Evolutionary conservation across 2,797 vertebrate genomes (phyloP).

Genomic region (Prionace glauca): DNA sequence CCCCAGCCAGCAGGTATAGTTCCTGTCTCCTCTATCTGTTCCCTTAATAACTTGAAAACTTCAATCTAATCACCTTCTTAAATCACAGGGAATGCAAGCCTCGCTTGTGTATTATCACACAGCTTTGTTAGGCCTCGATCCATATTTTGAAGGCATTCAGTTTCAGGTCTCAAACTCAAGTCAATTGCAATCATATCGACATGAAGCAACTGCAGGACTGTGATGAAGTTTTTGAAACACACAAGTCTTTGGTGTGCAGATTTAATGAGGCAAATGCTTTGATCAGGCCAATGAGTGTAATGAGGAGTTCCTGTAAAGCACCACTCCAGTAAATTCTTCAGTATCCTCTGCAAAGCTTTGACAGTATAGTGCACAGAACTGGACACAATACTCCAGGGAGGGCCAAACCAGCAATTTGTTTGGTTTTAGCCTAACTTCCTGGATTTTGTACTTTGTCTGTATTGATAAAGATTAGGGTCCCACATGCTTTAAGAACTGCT

Average conservation of each 20-base stretch:
- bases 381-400: background rate
- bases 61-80: background rate
- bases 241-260: no score
- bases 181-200: no score
- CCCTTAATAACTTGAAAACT: background rate
- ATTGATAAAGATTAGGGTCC: background rate
- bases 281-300: no score
- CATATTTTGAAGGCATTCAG: no score
- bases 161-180: no score
- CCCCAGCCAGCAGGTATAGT: no score
- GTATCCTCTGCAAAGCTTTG: background rate
- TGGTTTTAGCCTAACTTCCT: background rate
- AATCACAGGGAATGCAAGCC: background rate
- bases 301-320: no score
- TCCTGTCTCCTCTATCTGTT: no score
- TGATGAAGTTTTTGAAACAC: no score
- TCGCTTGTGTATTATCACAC: background rate
- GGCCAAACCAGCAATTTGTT: background rate
- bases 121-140: no score
- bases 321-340: background rate
- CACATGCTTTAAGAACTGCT: background rate
- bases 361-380: background rate
- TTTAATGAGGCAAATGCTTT: no score
- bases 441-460: background rate
- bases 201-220: no score